A percentile compares a stretch with the other conserved stretches of the same genome.
phyloP scores from a whole-genome alignment of 1,140 invertebrate genomes.

The Drosophila oshimai region DNA sequence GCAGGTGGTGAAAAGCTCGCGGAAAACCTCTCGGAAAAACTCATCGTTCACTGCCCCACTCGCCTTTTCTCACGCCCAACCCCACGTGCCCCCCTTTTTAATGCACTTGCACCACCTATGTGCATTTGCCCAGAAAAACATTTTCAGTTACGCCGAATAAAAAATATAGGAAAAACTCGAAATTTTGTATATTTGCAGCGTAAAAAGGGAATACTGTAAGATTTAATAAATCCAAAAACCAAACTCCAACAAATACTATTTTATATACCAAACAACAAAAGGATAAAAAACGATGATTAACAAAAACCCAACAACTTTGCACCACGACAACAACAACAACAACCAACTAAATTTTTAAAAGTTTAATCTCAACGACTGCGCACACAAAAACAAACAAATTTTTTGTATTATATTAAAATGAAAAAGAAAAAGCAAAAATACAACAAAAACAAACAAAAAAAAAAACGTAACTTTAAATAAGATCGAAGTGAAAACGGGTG shows the following conservation, averaged over 20 bases:
- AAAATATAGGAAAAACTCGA: slow-evolving; percentile 5
- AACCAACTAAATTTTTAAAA: slow-evolving; percentile 48
- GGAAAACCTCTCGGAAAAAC: background rate
- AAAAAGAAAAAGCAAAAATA: slow-evolving; percentile 2
- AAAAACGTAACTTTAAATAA: slow-evolving; percentile 43
- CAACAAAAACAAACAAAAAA: slow-evolving; percentile 1
- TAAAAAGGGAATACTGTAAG: slow-evolving; percentile 23
- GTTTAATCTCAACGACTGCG: slow-evolving; percentile 74
- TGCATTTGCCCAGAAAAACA: too few species aligned
- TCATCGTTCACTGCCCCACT: slow-evolving; percentile 2
- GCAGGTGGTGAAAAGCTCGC: background rate
- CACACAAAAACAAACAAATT: slow-evolving; percentile 75
- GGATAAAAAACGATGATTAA: slow-evolving; percentile 17
- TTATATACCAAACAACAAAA: slow-evolving; percentile 41
- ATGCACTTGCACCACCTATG: too few species aligned
- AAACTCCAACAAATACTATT: slow-evolving; percentile 28
- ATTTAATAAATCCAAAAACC: slow-evolving; percentile 14
- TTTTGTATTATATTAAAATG: slow-evolving; percentile 70
- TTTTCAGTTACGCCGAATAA: slow-evolving; percentile 19
- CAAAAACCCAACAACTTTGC: slow-evolving; percentile 35
- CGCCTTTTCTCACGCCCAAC: background rate
- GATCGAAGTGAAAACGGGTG: slow-evolving; percentile 5
- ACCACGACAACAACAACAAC: slow-evolving; percentile 25
- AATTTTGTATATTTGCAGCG: slow-evolving; percentile 53
- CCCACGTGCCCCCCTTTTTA: background rate